Base-by-base conservation (phyloP, 2,113 vertebrate species). In the Ariopsis seemanni region DNA sequence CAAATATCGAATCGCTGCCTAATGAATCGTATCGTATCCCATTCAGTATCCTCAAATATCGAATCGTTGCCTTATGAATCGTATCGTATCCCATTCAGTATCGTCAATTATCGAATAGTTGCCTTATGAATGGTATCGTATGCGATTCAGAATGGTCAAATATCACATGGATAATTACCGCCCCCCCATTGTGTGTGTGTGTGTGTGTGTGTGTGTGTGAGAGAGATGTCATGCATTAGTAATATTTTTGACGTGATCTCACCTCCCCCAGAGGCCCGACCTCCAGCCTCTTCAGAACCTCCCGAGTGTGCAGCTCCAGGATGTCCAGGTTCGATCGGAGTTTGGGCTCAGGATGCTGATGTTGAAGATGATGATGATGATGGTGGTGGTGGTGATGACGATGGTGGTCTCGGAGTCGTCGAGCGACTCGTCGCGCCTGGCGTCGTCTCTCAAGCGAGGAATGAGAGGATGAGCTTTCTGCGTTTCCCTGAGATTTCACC, bases 231-330 rank as follows among this genome's bases (percentile, higher is more conserved):
- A 80, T 89, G 92, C 90, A 17, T 27, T 12, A 30, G 63, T 93
- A 93, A 79, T 91, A 92, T 86, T 91, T 92, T 1, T 90, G 93
- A 63, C 93, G 92, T 53, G 63, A 5, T 2, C 93, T 94, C 94
- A 96, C 98, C 97, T 97, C 96, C 89, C 98, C 96, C 89, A 97
- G 97, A 0, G 96, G 96, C 8, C 96, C 96, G 94, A 99, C 97
- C 94, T 99, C 98, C 93, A 99, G 93, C 92, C 97, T 97, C 94
- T 94, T 97, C 90, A 99, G 96, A 25, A 99, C 97, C 90, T 98
- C 97, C 85, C 95, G 95, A 1, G 98, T 99, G 92, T 99, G 98
- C 71, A 96, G 96, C 92, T 99, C 98, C 83, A 99, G 92, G 93
- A 99, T 97, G 91, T 99, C 98, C 88, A 99, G 94, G 91, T 99